Evolutionary conservation across 2,888 invertebrate genomes (phyloP), one percentile per base, ranked within the genome.

Genomic region (Emmelina monodactyla): DNA sequence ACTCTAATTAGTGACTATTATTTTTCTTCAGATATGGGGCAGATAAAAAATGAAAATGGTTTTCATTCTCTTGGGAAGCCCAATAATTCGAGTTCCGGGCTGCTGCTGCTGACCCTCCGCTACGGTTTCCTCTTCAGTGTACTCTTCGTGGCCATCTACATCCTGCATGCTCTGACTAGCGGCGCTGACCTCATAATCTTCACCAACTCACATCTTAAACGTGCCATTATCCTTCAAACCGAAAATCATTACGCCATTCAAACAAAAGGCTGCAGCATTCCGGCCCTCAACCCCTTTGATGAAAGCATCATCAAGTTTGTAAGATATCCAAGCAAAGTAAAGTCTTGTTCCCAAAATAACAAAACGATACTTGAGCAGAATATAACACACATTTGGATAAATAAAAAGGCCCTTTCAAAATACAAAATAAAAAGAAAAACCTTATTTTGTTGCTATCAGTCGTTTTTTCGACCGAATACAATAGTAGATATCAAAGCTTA

Each of bases 201-300:
- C n/a, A n/a, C n/a, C n/a, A n/a, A n/a, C n/a, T n/a, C n/a, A n/a
- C n/a, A n/a, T n/a, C n/a, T n/a, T n/a, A n/a, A n/a, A n/a, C n/a
- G n/a, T n/a, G n/a, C n/a, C n/a, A n/a, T n/a, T n/a, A n/a, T 14
- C 31, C 2, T 35, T 3, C 13, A 38, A 22, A 33, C 16, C 16
- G 46, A 49, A 19, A 41, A 49, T 14, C 42, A 39, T 29, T 83
- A 70, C 42, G 55, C 80, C 6, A 72, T 87, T 28, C 66, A 73
- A 40, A 86, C 83, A 3, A 55, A 67, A 38, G 86, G 86, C 14
- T 88, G 88, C 50, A 71, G 73, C 16, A 86, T 88, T 45, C 85
- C 86, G 1, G 69, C 72, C 11, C 60, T 86, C 51, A 70, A 83
- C 39, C 72, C 83, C 1, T 75, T 79, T 36, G 83, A 86, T 52